These are phyloP conservation scores for Hepsetus odoe DNA, from an alignment of 2,113 vertebrate species.

Conservation along the genomic window DNA sequence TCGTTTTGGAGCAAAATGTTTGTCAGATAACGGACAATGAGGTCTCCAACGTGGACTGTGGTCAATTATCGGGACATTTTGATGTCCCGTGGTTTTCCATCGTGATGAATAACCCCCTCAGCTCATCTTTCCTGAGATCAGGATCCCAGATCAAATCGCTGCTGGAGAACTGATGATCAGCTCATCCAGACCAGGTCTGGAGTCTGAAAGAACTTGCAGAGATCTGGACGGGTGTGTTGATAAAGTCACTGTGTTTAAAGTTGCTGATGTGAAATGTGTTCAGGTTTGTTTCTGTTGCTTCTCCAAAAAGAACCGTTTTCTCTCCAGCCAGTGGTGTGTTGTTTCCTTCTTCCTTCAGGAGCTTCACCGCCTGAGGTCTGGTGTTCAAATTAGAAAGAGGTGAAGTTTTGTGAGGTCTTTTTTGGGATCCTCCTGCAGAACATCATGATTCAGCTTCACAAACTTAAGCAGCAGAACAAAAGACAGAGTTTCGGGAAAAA, in stretches of 20 bases:
- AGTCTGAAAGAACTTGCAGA: not conserved
- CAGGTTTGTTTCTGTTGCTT: not conserved
- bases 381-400: too few relatives aligned
- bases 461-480: too few relatives aligned
- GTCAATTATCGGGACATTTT: not conserved
- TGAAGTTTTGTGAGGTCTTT: too few relatives aligned
- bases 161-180: not conserved
- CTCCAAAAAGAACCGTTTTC: not conserved
- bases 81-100: not conserved
- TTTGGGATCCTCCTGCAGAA: too few relatives aligned
- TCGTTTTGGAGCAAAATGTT: too few relatives aligned
- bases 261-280: conserved; percentile 13
- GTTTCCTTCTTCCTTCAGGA: not conserved
- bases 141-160: not conserved
- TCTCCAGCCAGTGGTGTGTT: not conserved
- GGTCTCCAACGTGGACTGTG: too few relatives aligned
- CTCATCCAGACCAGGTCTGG: not conserved
- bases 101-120: not conserved
- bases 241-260: not conserved
- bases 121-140: not conserved
- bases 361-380: not conserved
- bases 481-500: too few relatives aligned
- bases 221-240: not conserved
- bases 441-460: too few relatives aligned
- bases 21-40: not conserved